A percentile compares a stretch with the other conserved stretches of the same genome.
Conservation (phyloP, 2,797 vertebrate genomes). For the Sitta carolinensis region DNA sequence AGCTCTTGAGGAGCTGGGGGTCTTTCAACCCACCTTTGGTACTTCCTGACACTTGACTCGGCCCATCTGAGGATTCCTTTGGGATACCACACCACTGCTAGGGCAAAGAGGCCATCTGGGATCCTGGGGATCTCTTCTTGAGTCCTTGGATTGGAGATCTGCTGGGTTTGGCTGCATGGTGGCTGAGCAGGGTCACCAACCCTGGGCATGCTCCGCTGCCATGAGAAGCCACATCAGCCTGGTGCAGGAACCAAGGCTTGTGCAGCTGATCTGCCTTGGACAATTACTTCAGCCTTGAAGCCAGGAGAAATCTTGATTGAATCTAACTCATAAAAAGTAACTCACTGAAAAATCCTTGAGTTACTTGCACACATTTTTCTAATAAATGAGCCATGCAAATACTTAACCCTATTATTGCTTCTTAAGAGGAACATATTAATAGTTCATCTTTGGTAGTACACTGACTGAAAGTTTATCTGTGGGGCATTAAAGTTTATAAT, state of each 20-base stretch:
- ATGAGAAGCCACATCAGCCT: neutral
- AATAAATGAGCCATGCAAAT: conserved; percentile 15
- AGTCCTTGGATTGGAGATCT: neutral
- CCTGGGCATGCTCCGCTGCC: neutral
- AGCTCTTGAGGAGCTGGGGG: neutral
- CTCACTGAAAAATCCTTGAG: neutral
- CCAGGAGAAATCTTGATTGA: conserved; percentile 35
- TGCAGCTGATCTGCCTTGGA: neutral
- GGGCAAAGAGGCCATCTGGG: neutral
- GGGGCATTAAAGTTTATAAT: neutral
- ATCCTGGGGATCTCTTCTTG: neutral
- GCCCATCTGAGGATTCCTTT: neutral
- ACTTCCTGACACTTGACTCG: neutral
- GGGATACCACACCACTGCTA: fast-evolving
- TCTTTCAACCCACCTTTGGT: neutral
- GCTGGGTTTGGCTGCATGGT: neutral
- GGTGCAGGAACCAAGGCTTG: neutral
- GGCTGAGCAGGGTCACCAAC: neutral
- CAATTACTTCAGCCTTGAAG: neutral
- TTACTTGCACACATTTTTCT: conserved; percentile 52
- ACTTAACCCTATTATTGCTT: conserved; percentile 39
- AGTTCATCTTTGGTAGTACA: neutral
- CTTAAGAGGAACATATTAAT: neutral
- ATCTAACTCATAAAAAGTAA: conserved; percentile 35
- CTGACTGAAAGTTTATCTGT: neutral